These are phyloP conservation scores for Darevskia nairensis DNA, from an alignment of 2,797 vertebrate genomes.

Conservation along the genomic window DNA sequence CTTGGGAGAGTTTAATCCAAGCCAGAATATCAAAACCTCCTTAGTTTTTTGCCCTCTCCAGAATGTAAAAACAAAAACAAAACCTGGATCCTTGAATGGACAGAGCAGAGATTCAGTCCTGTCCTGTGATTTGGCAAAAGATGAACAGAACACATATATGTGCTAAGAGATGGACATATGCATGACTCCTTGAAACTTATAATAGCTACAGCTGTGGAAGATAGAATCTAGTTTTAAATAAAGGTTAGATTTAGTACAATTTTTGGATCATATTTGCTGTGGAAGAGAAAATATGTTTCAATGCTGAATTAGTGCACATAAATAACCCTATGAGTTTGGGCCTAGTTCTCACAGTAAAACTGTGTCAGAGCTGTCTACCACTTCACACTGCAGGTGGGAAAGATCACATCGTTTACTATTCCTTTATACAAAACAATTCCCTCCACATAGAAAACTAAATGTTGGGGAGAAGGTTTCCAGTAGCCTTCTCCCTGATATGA, in stretches of 20 bases:
- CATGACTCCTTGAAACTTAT: conserved; percentile 28
- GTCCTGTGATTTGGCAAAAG: conserved; percentile 15
- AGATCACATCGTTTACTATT: neutral
- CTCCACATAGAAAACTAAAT: neutral
- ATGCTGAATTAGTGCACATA: conserved; percentile 1
- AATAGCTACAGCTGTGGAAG: conserved; percentile 26
- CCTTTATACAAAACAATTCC: neutral
- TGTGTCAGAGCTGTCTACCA: neutral
- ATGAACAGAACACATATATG: conserved; percentile 13
- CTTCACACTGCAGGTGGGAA: neutral
- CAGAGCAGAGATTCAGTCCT: conserved; percentile 8
- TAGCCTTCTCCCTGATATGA: neutral
- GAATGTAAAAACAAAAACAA: conserved; percentile 36
- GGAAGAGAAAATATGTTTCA: conserved; percentile 57
- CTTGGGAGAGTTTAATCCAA: conserved; percentile 32
- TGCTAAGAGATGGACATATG: neutral
- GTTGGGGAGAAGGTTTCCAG: no score
- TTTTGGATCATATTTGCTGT: conserved; percentile 19
- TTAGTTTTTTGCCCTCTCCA: conserved; percentile 31
- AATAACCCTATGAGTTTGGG: neutral
- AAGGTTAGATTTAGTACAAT: neutral
- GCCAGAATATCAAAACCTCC: conserved; percentile 13
- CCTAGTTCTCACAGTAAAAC: neutral
- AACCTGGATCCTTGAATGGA: conserved; percentile 30
- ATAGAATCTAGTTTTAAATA: conserved; percentile 18